Percentiles rank a stretch among this genome's conserved stretches.
Evolutionary conservation across 1,140 invertebrate species (phyloP).

Genomic region (Caerostris extrusa): DNA sequence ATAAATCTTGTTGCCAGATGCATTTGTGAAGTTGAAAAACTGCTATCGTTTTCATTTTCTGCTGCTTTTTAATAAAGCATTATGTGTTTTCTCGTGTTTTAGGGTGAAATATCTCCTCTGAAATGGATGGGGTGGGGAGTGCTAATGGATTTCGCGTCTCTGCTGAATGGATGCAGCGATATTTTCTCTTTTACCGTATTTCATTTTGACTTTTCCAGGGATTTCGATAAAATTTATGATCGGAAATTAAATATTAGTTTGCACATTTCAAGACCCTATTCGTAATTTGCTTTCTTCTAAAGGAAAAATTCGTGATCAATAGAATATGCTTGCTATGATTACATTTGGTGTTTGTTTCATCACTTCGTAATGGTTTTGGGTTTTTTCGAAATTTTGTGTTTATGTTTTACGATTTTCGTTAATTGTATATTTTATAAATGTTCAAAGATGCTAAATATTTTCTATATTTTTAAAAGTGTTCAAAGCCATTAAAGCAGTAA

Average conservation of each 20-base stretch:
- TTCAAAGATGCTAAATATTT: too few relatives aligned
- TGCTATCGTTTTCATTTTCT: conserved; percentile 39
- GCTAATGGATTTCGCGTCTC: conserved; percentile 6
- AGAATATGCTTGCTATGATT: background rate
- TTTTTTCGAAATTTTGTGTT: background rate
- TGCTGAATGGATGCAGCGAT: background rate
- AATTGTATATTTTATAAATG: too few relatives aligned
- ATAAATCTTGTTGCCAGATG: conserved; percentile 35
- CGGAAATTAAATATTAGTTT: background rate
- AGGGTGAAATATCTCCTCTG: background rate
- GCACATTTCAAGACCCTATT: background rate
- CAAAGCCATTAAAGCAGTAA: too few relatives aligned
- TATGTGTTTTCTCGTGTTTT: conserved; percentile 7
- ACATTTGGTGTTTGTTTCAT: background rate
- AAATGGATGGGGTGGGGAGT: background rate
- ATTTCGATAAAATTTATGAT: background rate
- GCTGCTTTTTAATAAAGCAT: conserved; percentile 30
- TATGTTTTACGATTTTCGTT: background rate
- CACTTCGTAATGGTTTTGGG: background rate
- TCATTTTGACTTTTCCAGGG: background rate
- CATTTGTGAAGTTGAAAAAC: conserved; percentile 24
- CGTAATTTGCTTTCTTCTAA: background rate
- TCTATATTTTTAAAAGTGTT: too few relatives aligned
- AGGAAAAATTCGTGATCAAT: background rate
- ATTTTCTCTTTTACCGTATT: conserved; percentile 9